Percentiles rank a stretch among this genome's conserved stretches.
Evolutionary conservation across 2,113 vertebrate genomes (phyloP).

Genomic region (Sebastes fasciatus): DNA sequence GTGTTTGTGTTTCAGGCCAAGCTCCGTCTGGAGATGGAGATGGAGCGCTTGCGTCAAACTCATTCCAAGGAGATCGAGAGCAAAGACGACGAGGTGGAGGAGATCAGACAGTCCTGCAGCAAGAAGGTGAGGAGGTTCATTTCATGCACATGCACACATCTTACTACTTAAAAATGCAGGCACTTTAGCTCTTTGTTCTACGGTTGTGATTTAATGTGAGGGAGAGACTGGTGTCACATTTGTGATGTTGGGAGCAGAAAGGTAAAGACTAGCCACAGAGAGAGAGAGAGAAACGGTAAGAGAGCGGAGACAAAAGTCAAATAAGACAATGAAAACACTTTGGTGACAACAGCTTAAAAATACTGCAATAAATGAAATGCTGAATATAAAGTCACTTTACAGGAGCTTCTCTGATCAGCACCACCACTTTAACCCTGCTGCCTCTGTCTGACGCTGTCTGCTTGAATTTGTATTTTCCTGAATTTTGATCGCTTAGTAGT

Average conservation of each 20-base stretch:
- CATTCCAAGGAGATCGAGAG: constrained; percentile 95
- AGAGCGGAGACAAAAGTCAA: background rate
- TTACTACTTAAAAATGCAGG: background rate
- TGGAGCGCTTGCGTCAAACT: constrained; percentile 93
- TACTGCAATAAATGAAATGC: background rate
- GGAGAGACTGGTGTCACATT: background rate
- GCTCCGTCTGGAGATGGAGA: constrained; percentile 97
- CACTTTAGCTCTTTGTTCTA: background rate
- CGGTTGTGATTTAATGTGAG: background rate
- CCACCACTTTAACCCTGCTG: background rate
- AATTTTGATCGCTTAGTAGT: background rate
- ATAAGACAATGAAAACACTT: background rate
- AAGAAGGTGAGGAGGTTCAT: constrained; percentile 89
- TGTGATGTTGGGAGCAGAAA: background rate
- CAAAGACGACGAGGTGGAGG: constrained; percentile 97
- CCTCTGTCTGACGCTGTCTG: background rate
- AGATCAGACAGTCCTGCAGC: constrained; percentile 94
- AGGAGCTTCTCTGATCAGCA: background rate
- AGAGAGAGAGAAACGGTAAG: background rate
- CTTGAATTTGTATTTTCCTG: background rate
- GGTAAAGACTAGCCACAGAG: background rate
- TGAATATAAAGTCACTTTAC: background rate
- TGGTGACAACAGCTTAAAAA: background rate
- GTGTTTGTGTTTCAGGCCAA: constrained; percentile 87
- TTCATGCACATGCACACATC: background rate